These are phyloP conservation scores for Caenorhabditis sp. DNA, from an alignment of 2,888 invertebrate genomes.

Conservation along the genomic window DNA sequence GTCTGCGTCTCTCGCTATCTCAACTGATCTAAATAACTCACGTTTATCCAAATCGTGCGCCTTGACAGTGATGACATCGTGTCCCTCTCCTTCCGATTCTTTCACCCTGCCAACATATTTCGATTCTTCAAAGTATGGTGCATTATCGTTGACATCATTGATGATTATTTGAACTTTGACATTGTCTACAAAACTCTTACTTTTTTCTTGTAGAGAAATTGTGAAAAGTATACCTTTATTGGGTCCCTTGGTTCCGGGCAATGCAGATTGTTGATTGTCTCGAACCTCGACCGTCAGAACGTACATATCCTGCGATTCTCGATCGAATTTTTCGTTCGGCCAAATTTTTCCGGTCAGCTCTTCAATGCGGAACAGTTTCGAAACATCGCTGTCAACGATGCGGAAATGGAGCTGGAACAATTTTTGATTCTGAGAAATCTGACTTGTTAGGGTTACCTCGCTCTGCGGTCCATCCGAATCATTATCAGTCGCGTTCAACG, in stretches of 20 bases:
- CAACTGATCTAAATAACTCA: constrained; percentile 60
- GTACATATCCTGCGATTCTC: constrained; percentile 93
- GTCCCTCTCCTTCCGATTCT: constrained; percentile 47
- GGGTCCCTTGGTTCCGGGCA: constrained; percentile 65
- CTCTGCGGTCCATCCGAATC: constrained; percentile 63
- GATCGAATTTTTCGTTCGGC: constrained; percentile 79
- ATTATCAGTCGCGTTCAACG: constrained; percentile 62
- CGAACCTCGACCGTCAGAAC: constrained; percentile 95
- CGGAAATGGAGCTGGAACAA: constrained; percentile 56
- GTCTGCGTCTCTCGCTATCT: no score
- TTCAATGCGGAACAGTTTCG: constrained; percentile 84
- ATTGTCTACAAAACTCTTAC: constrained; percentile 71
- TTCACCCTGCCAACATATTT: constrained; percentile 54
- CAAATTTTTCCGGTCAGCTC: constrained; percentile 84
- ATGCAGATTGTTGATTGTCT: constrained; percentile 92
- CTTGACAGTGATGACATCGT: constrained; percentile 53
- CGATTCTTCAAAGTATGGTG: constrained; percentile 85
- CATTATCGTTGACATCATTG: constrained; percentile 97
- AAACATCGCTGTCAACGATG: constrained; percentile 58
- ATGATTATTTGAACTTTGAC: constrained; percentile 95
- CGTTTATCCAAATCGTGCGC: constrained; percentile 68
- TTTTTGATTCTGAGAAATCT: no score
- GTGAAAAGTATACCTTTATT: constrained; percentile 57
- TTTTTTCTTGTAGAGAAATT: neutral
- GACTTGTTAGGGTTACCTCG: no score